phyloP scores from a whole-genome alignment of 2,113 vertebrate species.

The Chaetodon auriga region DNA sequence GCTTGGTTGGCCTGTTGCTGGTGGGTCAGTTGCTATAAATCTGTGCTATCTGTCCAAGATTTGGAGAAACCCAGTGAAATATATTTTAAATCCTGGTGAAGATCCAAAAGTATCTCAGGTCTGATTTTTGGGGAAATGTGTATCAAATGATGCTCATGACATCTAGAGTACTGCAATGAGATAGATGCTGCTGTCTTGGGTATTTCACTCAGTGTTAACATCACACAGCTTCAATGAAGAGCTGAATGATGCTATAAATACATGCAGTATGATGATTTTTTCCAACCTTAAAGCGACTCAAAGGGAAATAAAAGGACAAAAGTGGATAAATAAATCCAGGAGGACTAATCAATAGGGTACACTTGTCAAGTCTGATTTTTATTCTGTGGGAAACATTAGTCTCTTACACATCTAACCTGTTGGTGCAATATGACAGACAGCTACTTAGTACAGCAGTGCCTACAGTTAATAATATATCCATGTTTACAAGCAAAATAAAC shows the following conservation, averaged over 20 bases:
- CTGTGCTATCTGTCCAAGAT: neutral
- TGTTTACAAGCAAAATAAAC: constrained; percentile 74
- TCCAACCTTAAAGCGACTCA: neutral
- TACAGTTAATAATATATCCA: constrained; percentile 65
- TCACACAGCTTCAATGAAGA: neutral
- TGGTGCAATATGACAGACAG: constrained; percentile 69
- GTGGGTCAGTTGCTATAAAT: neutral
- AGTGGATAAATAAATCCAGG: neutral
- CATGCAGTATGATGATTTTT: neutral
- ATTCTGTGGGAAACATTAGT: constrained; percentile 73
- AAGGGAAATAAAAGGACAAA: neutral
- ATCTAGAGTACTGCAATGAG: neutral
- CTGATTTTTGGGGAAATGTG: neutral
- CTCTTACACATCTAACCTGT: constrained; percentile 66
- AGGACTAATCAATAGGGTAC: constrained; percentile 20
- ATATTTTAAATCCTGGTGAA: neutral
- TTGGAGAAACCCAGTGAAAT: neutral
- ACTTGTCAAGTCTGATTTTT: constrained; percentile 65
- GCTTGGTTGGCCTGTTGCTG: neutral
- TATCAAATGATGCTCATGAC: neutral
- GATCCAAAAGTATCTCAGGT: neutral
- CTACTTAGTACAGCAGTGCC: constrained; percentile 70
- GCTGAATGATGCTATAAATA: neutral
- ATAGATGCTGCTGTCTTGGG: neutral
- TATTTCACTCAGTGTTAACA: neutral